Evolutionary conservation across 2,888 invertebrate species (phyloP).

Genomic region (Tetranychus piercei): DNA sequence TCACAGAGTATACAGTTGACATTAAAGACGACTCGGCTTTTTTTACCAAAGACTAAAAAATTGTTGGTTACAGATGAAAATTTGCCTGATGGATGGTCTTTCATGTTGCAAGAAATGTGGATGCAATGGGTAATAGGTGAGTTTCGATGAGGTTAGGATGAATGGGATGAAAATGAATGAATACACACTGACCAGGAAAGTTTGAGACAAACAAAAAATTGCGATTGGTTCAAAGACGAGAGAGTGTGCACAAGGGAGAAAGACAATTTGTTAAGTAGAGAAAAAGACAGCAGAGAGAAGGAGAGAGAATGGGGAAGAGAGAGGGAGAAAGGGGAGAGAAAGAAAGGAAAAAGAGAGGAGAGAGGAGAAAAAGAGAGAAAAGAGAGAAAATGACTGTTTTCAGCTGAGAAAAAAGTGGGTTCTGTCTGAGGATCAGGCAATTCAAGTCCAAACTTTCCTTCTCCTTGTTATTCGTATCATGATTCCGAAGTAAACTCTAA

Average conservation of each 20-base stretch:
- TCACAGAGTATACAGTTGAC: slow-evolving; percentile 6
- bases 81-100: neutral
- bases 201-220: neutral
- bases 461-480: neutral
- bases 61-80: neutral
- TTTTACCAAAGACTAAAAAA: slow-evolving; percentile 1
- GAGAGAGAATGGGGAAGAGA: neutral
- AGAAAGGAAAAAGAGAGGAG: neutral
- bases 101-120: neutral
- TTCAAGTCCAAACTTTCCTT: neutral
- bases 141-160: neutral
- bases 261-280: neutral
- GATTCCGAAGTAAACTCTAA: neutral
- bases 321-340: neutral
- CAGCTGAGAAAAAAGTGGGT: neutral
- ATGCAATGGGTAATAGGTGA: neutral
- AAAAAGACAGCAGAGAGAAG: neutral
- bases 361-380: neutral
- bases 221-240: neutral
- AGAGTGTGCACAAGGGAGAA: neutral
- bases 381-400: neutral
- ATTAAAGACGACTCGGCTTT: slow-evolving; percentile 2
- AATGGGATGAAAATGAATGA: too few relatives aligned
- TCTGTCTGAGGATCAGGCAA: neutral
- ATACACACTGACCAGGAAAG: neutral